phyloP scores from a whole-genome alignment of 2,888 invertebrate genomes.

The Osedax frankpressi region DNA sequence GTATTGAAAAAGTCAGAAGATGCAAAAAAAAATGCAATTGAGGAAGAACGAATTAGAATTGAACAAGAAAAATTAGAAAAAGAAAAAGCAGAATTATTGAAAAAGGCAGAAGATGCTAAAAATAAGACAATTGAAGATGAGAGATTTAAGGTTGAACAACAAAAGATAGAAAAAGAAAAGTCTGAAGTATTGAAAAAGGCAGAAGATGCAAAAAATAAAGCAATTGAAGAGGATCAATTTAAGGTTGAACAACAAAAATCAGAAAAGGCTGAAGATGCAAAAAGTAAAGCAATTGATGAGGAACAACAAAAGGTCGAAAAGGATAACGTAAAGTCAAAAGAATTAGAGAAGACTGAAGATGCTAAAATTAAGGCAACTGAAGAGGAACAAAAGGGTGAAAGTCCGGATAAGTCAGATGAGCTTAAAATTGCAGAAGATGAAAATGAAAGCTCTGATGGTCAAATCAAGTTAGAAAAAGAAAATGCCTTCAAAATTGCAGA shows the following conservation, averaged over 20 bases:
- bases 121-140: background rate
- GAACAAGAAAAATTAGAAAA: background rate
- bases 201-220: background rate
- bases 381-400: too few species aligned
- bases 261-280: background rate
- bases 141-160: background rate
- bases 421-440: background rate
- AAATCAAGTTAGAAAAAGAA: background rate
- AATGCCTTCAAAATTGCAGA: background rate
- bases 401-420: background rate
- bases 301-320: background rate
- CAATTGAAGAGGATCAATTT: background rate
- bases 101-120: background rate
- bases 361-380: background rate
- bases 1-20: background rate
- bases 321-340: background rate
- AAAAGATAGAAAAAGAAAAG: background rate
- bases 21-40: background rate
- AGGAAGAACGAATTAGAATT: background rate
- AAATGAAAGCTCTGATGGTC: background rate
- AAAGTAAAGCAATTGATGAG: background rate
- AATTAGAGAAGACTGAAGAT: background rate
- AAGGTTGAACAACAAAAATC: background rate
- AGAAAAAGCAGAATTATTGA: background rate
- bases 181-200: background rate